These are phyloP conservation scores for Tenthredo distinguenda DNA, from an alignment of 2,888 invertebrate genomes.

Conservation along the genomic window DNA sequence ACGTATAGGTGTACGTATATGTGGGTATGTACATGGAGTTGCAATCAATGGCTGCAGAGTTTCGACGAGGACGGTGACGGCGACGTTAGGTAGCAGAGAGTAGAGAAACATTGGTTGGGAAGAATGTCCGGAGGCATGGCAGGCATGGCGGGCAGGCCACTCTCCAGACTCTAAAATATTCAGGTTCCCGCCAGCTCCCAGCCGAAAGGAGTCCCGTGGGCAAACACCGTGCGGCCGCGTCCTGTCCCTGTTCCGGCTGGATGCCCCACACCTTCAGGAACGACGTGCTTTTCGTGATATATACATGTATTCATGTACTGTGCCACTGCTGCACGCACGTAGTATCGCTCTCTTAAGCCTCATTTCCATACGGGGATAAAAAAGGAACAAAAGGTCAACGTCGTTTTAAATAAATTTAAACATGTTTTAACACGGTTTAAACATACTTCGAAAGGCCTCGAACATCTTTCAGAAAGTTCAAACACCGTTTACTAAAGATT, in stretches of 20 bases:
- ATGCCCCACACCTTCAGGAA: constrained; percentile 20
- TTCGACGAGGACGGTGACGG: background rate
- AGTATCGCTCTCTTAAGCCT: background rate
- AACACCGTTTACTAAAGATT: no score
- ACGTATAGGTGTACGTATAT: background rate
- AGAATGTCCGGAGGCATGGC: background rate
- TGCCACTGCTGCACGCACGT: constrained; percentile 10
- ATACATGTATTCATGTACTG: background rate
- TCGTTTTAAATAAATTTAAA: background rate
- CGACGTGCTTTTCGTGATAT: constrained; percentile 27
- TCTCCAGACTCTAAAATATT: constrained; percentile 38
- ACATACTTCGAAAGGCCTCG: background rate
- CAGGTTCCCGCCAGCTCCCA: constrained; percentile 15
- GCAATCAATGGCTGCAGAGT: constrained; percentile 10
- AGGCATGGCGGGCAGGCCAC: constrained; percentile 9
- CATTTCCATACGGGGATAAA: background rate
- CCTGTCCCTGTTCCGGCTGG: constrained; percentile 41
- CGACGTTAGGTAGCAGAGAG: background rate
- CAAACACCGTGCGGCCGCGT: constrained; percentile 30
- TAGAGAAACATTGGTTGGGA: background rate
- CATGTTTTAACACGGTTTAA: background rate
- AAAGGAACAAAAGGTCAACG: background rate
- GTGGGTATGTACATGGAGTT: background rate
- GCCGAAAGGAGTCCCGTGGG: constrained; percentile 45
- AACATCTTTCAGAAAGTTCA: background rate